Conservation (phyloP, 1,140 invertebrate genomes). For the Apis laboriosa region DNA sequence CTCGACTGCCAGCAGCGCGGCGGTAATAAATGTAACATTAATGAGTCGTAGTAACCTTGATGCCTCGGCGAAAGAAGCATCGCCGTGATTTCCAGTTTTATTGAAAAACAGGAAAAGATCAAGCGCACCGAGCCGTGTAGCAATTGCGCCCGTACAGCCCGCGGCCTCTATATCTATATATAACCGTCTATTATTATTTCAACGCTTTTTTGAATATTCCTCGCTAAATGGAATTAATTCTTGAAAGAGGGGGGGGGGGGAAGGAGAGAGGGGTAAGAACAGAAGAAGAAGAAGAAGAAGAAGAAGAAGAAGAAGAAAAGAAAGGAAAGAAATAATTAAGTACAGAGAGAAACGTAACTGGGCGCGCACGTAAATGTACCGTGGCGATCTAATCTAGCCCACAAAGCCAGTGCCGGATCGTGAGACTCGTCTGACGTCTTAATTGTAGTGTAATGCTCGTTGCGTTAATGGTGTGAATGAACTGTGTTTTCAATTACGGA, state of each 20-base stretch:
- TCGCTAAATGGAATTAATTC: constrained; percentile 64
- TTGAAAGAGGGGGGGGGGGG: neutral
- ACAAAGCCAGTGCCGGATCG: constrained; percentile 63
- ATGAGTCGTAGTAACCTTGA: constrained; percentile 58
- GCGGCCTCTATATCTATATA: neutral
- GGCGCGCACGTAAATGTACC: constrained; percentile 61
- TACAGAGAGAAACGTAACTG: constrained; percentile 48
- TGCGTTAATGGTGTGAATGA: constrained; percentile 70
- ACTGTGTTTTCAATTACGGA: constrained; percentile 66
- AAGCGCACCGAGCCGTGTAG: constrained; percentile 52
- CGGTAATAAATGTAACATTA: constrained; percentile 61
- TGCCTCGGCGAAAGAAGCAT: constrained; percentile 24
- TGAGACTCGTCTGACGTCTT: constrained; percentile 68
- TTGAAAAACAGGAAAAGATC: constrained; percentile 56
- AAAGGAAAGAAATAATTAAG: constrained; percentile 50
- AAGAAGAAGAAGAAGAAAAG: constrained; percentile 2
- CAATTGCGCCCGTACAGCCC: constrained; percentile 40
- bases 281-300: too few relatives aligned
- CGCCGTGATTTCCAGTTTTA: constrained; percentile 48
- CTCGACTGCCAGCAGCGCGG: constrained; percentile 8
- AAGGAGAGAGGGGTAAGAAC: too few relatives aligned
- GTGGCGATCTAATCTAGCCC: constrained; percentile 66
- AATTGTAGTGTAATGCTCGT: constrained; percentile 68
- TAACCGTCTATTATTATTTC: constrained; percentile 52
- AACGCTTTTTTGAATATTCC: constrained; percentile 55